Evolutionary conservation across 2,797 vertebrate genomes (phyloP), one percentile per base, ranked within the genome.

Genomic region (Tenualosa thibaudeaui): DNA sequence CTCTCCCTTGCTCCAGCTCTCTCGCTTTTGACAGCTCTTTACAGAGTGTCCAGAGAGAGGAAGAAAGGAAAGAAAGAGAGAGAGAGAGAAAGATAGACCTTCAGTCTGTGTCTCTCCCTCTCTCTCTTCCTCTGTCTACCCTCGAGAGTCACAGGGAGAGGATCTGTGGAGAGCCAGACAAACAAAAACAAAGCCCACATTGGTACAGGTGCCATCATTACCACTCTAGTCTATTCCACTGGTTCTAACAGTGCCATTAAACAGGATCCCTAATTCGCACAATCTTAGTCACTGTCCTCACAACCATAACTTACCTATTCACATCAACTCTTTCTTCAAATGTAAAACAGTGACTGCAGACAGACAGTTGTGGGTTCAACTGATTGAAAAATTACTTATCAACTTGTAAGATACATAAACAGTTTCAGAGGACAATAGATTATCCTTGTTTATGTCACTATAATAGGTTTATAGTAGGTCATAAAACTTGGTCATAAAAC

Each of bases 11-110:
- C 40, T 46, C 37, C 37, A 8, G 71, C 17, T n/a, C 17, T 78
- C 15, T 46, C 71, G 22, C 71, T 78, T 6, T 78, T 43, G 37
- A 78, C 43, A 17, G 37, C 37, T 78, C 40, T 6, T 46, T 37
- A 37, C 13, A 78, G 71, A 78, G 37, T 17, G 43, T 46, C 7
- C 50, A 78, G 83, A 51, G 9, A 51, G 43, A 24, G 78, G 12
- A 24, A 68, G 50, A 24, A 54, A 68, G 31, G 83, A 31, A 62
- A 31, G 54, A 84, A 8, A 84, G 53, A 86, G 43, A 71, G 81
- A 87, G 49, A 78, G 88, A 85, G 89, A 84, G 81, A 88, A 82
- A 85, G 81, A 83, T 89, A 89, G 86, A 88, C 83, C 1, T 10
- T 75, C 51, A 54, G 75, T 82, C 84, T 85, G 84, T 46, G 82